Evolutionary conservation across 2,888 invertebrate species (phyloP), one percentile per base, ranked within the genome.

Genomic region (Saturnia pavonia): DNA sequence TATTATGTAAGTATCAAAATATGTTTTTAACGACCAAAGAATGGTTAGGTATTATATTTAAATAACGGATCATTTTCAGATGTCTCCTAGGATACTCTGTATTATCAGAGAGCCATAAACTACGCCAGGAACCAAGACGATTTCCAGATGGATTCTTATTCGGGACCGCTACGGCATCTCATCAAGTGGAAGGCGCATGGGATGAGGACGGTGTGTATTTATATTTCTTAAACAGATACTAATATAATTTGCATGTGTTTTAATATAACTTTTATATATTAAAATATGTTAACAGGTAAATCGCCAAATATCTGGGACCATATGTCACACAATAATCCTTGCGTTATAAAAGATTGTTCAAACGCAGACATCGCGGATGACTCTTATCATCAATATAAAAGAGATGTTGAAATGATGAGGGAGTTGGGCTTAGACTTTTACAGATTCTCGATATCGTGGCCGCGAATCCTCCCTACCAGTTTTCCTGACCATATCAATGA

Each of bases 251-350:
- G 9, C 19, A 63, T 14, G 7, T 34, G n/a, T 63, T 7, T 19
- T 8, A 14, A 65, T 19, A 12, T 40, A 65, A 40, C 65, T 40
- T 40, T 40, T 60, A 2, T 25, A 43, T 57, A 60, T 51, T 42
- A 16, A 63, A 63, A 69, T 71, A 42, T 60, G 14, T 27, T 77
- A 80, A n/a, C 77, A 89, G 95, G 94, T 22, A 95, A 95, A 80
- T 85, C 94, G 1, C 91, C 90, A 80, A 95, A 91, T 70, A 95
- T 95, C 70, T 96, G 96, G 96, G 96, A 96, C 84, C 90, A 85
- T 72, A 84, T 95, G 76, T 91, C 94, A 1, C 95, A 95, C 73
- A 78, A 72, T 6, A 70, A 81, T 43, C 82, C 94, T 0, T 94
- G 94, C 48, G 85, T 89, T 67, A 92, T 95, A 45, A 86, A 74